phyloP scores from a whole-genome alignment of 2,113 vertebrate genomes.

The Salvelinus alpinus region DNA sequence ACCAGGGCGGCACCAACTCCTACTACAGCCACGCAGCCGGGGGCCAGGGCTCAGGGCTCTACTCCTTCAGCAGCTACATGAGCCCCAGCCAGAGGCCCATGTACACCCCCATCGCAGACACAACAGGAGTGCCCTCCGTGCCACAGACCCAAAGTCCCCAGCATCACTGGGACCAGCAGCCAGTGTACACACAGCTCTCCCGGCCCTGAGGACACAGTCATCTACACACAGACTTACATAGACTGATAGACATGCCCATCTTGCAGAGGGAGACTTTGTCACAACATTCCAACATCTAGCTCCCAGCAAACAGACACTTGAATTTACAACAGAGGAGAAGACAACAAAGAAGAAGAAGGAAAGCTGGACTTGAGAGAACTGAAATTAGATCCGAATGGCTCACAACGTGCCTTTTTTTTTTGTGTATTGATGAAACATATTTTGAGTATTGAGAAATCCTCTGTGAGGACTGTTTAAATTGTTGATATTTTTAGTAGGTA shows the following conservation, averaged over 20 bases:
- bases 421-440: slow-evolving; percentile 79
- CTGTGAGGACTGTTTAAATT: slow-evolving; percentile 96
- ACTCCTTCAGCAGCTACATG: slow-evolving; percentile 96
- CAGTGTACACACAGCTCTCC: slow-evolving; percentile 98
- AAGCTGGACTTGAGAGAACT: slow-evolving; percentile 65
- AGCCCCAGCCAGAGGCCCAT: slow-evolving; percentile 91
- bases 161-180: slow-evolving; percentile 94
- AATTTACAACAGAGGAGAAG: slow-evolving; percentile 38
- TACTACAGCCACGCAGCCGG: slow-evolving; percentile 93
- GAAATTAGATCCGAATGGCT: slow-evolving; percentile 58
- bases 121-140: slow-evolving; percentile 89
- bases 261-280: slow-evolving; percentile 21
- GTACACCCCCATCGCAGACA: slow-evolving; percentile 96
- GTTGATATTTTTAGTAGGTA: slow-evolving; percentile 95
- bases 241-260: slow-evolving; percentile 20
- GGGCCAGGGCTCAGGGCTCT: slow-evolving; percentile 84
- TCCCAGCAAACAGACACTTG: slow-evolving; percentile 69
- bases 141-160: slow-evolving; percentile 94
- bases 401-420: slow-evolving; percentile 77
- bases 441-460: slow-evolving; percentile 82
- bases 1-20: slow-evolving; percentile 83
- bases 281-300: slow-evolving; percentile 9
- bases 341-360: slow-evolving; percentile 28
- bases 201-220: slow-evolving; percentile 78
- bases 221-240: slow-evolving; percentile 34